Evolutionary conservation across 2,797 vertebrate species (phyloP).

Genomic region (Takifugu ocellatus): DNA sequence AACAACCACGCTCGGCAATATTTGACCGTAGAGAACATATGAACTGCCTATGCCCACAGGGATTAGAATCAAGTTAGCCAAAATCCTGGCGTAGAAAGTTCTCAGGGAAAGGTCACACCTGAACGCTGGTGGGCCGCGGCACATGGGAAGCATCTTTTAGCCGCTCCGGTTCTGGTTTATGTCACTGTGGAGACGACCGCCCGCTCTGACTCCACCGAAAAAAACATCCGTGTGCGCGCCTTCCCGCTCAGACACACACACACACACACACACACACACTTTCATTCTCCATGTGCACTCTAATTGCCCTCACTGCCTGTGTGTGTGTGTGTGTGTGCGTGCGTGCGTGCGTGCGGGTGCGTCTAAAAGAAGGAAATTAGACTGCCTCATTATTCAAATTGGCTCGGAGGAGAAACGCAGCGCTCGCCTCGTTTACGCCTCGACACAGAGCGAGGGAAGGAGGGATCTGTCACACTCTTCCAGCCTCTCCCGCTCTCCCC

Average conservation of each 20-base stretch:
- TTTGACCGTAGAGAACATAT: too few relatives aligned
- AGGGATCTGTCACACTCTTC: constrained; percentile 12
- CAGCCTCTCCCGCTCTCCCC: constrained; percentile 6
- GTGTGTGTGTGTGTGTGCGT: constrained; percentile 14
- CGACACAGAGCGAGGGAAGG: constrained; percentile 6
- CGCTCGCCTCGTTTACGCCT: constrained; percentile 33
- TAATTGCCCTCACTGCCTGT: constrained; percentile 3
- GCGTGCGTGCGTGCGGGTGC: constrained; percentile 13
- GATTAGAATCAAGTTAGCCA: too few relatives aligned
- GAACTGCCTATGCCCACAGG: too few relatives aligned
- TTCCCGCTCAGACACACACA: constrained; percentile 2
- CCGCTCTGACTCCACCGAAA: constrained; percentile 13
- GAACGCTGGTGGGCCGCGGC: too few relatives aligned
- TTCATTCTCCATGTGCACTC: too few relatives aligned
- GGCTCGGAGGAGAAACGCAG: constrained; percentile 38
- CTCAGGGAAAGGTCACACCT: too few relatives aligned
- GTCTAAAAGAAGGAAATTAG: constrained; percentile 28
- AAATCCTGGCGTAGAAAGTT: too few relatives aligned
- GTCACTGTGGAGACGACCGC: background rate
- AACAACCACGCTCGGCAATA: too few relatives aligned
- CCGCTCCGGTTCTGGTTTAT: too few relatives aligned
- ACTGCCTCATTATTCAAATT: constrained; percentile 51
- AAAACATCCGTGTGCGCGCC: constrained; percentile 29
- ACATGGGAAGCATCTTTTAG: too few relatives aligned
- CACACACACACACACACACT: background rate